Conservation (phyloP, 2,888 invertebrate genomes). For the Spisula subtruncata region DNA sequence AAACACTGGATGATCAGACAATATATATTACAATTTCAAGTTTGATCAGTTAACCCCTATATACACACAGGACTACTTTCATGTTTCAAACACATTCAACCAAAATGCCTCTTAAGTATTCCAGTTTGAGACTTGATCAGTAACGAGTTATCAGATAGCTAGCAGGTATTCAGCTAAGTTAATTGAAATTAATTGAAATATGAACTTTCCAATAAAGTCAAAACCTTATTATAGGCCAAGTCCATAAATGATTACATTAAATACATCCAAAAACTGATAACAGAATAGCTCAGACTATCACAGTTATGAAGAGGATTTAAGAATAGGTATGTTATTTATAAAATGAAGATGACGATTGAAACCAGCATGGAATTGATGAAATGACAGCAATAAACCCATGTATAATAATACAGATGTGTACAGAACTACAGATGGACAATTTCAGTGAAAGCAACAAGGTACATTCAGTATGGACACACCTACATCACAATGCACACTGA, state of each 20-base stretch:
- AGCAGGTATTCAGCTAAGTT: too few species aligned
- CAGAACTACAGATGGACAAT: background rate
- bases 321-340: background rate
- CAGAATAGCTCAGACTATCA: background rate
- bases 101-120: too few species aligned
- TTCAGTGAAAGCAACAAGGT: background rate
- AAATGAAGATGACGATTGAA: too few species aligned
- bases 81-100: too few species aligned
- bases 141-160: too few species aligned
- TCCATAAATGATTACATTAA: too few species aligned
- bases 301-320: background rate
- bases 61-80: background rate
- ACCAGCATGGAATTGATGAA: background rate
- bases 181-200: too few species aligned
- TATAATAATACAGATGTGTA: background rate
- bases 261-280: background rate
- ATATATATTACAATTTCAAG: background rate
- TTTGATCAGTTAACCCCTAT: background rate
- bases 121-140: too few species aligned
- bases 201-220: too few species aligned
- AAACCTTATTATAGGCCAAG: too few species aligned
- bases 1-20: background rate
- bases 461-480: background rate
- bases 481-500: constrained; percentile 3
- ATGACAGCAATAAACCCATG: background rate